Percentiles rank a stretch among this genome's conserved stretches.
Evolutionary conservation across 2,888 invertebrate genomes (phyloP).

Genomic region (Drosophila trichaetosa): DNA sequence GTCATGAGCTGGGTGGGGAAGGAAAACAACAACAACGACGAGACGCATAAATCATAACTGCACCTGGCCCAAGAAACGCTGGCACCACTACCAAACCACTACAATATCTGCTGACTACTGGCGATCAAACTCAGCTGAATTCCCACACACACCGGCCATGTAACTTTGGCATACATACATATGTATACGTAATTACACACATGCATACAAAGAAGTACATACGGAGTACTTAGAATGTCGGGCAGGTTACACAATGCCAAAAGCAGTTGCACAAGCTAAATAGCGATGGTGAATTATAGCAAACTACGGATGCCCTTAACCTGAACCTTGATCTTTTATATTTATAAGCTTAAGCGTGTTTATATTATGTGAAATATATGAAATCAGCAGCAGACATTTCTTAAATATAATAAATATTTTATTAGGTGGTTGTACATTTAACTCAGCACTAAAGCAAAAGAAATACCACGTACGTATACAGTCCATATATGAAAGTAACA

Average conservation of each 20-base stretch:
- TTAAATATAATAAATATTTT: neutral
- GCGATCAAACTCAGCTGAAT: slow-evolving; percentile 55
- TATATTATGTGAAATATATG: neutral
- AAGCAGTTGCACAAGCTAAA: slow-evolving; percentile 38
- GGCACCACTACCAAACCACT: slow-evolving; percentile 9
- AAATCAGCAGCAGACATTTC: neutral
- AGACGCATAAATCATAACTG: slow-evolving; percentile 77
- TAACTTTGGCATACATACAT: slow-evolving; percentile 24
- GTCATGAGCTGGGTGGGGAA: neutral
- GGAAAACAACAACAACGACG: slow-evolving; percentile 23
- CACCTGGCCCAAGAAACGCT: slow-evolving; percentile 61
- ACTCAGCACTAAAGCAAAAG: neutral
- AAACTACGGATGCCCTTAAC: slow-evolving; percentile 9
- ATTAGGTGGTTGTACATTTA: neutral
- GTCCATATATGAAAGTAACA: neutral
- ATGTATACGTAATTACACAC: slow-evolving; percentile 4
- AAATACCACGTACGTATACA: neutral
- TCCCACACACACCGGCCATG: slow-evolving; percentile 74
- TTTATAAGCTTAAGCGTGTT: neutral
- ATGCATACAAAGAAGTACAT: neutral
- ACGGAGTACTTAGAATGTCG: slow-evolving; percentile 68
- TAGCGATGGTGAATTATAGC: too few species aligned
- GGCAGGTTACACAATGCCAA: slow-evolving; percentile 73
- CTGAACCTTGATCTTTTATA: neutral
- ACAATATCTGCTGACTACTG: slow-evolving; percentile 57